Percentiles rank a stretch among this genome's conserved stretches.
Evolutionary conservation across 1,140 invertebrate genomes (phyloP).

Genomic region (Bombus confusus): DNA sequence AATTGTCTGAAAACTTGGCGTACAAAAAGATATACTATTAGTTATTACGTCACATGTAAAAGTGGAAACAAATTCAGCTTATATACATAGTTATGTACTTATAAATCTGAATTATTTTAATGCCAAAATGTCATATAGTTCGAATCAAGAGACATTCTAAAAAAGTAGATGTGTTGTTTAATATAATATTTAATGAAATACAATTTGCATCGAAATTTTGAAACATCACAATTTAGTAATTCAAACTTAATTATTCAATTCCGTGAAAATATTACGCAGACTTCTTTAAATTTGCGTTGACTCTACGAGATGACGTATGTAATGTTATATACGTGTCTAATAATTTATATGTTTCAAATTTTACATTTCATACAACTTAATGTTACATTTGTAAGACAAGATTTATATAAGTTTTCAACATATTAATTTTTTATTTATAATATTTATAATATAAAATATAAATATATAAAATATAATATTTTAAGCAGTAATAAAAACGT

Average conservation of each 20-base stretch:
- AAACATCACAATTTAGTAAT: not conserved
- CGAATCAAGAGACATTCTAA: not conserved
- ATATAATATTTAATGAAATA: not conserved
- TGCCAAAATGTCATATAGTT: not conserved
- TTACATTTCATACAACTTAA: not conserved
- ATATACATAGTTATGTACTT: not conserved
- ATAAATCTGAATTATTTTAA: slow-evolving; percentile 1
- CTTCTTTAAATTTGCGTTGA: not conserved
- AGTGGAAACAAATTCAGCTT: not conserved
- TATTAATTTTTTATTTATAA: not conserved
- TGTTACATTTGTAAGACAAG: not conserved
- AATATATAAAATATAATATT: not conserved
- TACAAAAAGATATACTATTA: slow-evolving; percentile 19
- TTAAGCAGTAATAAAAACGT: not conserved
- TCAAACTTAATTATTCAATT: not conserved
- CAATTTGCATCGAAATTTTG: not conserved
- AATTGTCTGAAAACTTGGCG: not conserved
- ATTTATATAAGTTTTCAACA: not conserved
- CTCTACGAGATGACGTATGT: not conserved
- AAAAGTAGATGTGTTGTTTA: not conserved
- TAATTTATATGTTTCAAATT: not conserved
- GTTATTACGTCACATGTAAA: slow-evolving; percentile 24
- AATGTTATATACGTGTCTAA: not conserved
- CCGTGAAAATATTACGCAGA: not conserved
- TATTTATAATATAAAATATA: no score